A percentile compares a stretch with the other conserved stretches of the same genome.
These are phyloP conservation scores for Ametastegia equiseti DNA, from an alignment of 2,888 invertebrate genomes.

Conservation along the genomic window DNA sequence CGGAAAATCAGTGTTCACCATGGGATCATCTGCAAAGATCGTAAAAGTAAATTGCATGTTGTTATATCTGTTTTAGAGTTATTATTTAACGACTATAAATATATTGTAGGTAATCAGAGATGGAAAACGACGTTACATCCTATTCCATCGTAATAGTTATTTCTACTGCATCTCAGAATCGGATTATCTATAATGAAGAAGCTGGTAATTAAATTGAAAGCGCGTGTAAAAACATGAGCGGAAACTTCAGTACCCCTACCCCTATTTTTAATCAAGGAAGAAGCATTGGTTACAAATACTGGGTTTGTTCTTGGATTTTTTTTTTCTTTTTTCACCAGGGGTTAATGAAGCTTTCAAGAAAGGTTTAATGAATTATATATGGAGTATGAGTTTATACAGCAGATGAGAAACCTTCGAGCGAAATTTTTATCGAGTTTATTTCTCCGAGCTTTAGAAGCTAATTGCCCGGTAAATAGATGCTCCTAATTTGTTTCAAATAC, in stretches of 20 bases:
- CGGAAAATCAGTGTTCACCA: constrained; percentile 87
- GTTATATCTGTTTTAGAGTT: background rate
- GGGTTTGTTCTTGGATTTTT: no score
- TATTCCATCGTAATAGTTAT: background rate
- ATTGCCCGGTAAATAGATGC: background rate
- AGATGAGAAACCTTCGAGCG: background rate
- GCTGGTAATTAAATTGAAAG: background rate
- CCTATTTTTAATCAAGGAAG: constrained; percentile 6
- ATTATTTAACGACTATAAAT: background rate
- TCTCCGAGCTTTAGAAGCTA: background rate
- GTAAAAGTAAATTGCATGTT: background rate
- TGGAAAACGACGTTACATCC: background rate
- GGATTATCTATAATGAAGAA: background rate
- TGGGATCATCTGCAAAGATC: constrained; percentile 79
- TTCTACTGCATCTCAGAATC: background rate
- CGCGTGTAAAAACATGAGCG: background rate
- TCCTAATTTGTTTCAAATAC: background rate
- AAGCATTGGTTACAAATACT: background rate
- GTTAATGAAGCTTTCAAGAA: background rate
- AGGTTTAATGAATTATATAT: background rate
- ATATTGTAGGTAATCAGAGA: background rate
- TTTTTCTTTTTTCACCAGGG: background rate
- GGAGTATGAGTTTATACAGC: background rate
- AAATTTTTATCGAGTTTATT: background rate
- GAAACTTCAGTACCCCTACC: background rate